phyloP scores from a whole-genome alignment of 2,888 invertebrate species.

The Craniophora ligustri region DNA sequence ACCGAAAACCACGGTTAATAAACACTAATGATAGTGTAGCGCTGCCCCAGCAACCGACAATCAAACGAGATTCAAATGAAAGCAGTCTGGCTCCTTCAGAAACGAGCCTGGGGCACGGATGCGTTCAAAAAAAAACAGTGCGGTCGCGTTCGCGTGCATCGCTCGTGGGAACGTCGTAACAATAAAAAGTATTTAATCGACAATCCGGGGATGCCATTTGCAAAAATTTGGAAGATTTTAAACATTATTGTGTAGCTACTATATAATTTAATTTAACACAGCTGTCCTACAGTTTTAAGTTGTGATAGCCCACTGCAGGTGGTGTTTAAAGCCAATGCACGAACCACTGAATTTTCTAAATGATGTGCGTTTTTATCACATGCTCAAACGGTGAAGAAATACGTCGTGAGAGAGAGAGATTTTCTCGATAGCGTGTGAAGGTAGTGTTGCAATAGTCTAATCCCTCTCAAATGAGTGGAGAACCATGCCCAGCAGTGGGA shows the following conservation, averaged over 20 bases:
- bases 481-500: too few species aligned
- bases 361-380: too few species aligned
- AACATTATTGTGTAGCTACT: conserved; percentile 47
- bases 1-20: conserved; percentile 76
- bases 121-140: conserved; percentile 63
- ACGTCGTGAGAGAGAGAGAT: too few species aligned
- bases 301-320: too few species aligned
- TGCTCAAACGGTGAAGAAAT: too few species aligned
- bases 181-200: conserved; percentile 71
- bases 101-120: conserved; percentile 80
- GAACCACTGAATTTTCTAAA: too few species aligned
- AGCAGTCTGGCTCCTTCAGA: conserved; percentile 73
- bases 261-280: conserved; percentile 47
- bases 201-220: conserved; percentile 74
- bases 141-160: conserved; percentile 77
- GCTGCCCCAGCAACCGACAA: conserved; percentile 68
- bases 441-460: too few species aligned
- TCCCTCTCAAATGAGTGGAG: too few species aligned
- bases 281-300: too few species aligned
- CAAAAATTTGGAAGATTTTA: conserved; percentile 70
- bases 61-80: conserved; percentile 82
- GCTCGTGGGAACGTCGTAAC: conserved; percentile 81
- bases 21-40: conserved; percentile 77
- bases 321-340: too few species aligned
- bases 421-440: too few species aligned